Percentiles rank a stretch among this genome's conserved stretches.
Evolutionary conservation across 2,113 vertebrate species (phyloP).

Genomic region (Anguilla rostrata): DNA sequence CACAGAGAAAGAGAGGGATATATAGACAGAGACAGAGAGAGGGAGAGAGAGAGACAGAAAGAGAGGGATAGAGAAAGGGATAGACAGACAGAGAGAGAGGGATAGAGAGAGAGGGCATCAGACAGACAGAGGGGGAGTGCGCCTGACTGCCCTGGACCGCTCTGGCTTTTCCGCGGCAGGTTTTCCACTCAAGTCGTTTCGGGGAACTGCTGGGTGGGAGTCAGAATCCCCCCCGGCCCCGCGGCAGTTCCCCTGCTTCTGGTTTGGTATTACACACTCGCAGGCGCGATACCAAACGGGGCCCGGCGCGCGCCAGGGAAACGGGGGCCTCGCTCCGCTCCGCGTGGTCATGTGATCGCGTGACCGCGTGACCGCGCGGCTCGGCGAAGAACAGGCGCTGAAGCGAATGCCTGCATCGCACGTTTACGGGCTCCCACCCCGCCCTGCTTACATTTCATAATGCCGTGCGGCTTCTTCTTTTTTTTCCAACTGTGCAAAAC

Average conservation of each 20-base stretch:
- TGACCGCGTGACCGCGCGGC: background rate
- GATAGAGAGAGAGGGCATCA: background rate
- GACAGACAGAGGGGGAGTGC: background rate
- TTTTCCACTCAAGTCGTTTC: constrained; percentile 9
- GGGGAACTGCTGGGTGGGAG: background rate
- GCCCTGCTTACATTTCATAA: background rate
- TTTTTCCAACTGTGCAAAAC: background rate
- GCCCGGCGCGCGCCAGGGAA: background rate
- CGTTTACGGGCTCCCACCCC: background rate
- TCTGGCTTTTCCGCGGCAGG: background rate
- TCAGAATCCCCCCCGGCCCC: background rate
- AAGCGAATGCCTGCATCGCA: background rate
- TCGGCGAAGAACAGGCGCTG: background rate
- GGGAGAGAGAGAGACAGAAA: background rate
- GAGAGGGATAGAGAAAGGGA: no score
- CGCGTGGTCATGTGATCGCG: no score
- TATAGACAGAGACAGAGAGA: background rate
- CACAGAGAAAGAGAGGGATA: background rate
- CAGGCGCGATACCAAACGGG: background rate
- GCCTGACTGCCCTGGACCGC: background rate
- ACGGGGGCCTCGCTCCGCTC: background rate
- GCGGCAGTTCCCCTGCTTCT: background rate
- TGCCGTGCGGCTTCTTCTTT: background rate
- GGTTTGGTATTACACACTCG: background rate
- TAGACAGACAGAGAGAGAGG: background rate